These are phyloP conservation scores for Sanderia malayensis DNA, from an alignment of 30 jellyfish, hydroid and myxozoan genomes.

Conservation along the genomic window DNA sequence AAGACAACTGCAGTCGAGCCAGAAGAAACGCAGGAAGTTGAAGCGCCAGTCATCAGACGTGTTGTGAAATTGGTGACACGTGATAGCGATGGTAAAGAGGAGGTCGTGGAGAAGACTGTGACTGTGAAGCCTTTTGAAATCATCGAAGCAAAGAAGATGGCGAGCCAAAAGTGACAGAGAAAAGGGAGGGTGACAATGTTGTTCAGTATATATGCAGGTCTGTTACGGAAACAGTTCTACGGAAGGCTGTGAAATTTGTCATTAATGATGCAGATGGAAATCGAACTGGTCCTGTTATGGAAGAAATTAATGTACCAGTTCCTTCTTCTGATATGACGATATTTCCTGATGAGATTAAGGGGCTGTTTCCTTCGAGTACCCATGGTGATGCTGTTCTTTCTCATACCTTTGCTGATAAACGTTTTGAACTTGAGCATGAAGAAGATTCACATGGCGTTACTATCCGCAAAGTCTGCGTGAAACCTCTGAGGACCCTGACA, in stretches of 20 bases:
- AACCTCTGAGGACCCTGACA: slow-evolving; percentile 45
- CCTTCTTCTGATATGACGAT: slow-evolving; percentile 14
- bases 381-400: slow-evolving; percentile 39
- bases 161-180: slow-evolving; percentile 25
- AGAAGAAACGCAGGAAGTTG: background rate
- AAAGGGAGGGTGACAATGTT: slow-evolving; percentile 4
- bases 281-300: slow-evolving; percentile 14
- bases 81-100: background rate
- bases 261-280: slow-evolving; percentile 6
- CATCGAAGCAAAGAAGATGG: slow-evolving; percentile 7
- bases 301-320: slow-evolving; percentile 28
- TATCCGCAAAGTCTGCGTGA: slow-evolving; percentile 25
- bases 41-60: slow-evolving; percentile 3
- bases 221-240: background rate
- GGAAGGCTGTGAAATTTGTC: background rate
- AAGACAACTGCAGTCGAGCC: slow-evolving; percentile 2
- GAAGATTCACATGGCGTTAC: slow-evolving; percentile 34
- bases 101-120: background rate
- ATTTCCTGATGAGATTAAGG: slow-evolving; percentile 2
- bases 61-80: background rate
- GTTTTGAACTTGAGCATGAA: slow-evolving; percentile 59
- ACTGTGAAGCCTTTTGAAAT: slow-evolving; percentile 1
- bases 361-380: slow-evolving; percentile 34
- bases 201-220: background rate
- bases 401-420: slow-evolving; percentile 43